Evolutionary conservation across 2,797 vertebrate species (phyloP), one percentile per base, ranked within the genome.

Genomic region (Prunella strophiata): DNA sequence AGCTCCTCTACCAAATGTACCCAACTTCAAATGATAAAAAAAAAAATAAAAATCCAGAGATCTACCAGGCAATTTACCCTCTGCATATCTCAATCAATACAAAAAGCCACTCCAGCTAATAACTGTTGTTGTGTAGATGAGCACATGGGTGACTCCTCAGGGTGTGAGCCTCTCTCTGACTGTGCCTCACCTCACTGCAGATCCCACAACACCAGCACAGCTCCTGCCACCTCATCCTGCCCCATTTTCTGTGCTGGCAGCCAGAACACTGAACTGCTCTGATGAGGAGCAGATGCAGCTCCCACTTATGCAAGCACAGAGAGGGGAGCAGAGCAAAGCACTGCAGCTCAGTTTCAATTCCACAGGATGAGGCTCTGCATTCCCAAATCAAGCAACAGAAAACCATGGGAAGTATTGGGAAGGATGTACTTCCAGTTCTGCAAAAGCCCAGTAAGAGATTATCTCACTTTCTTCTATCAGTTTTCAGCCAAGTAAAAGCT

Each of bases 401-500:
- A 82, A 34, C 0, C 3, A 9, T 9, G 1, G 4, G 2, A 34
- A 36, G 47, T 8, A 42, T 2, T 7, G 36, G 51, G 43, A 59
- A 8, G 45, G 67, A 71, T 52, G 48, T 11, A 42, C 34, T 61
- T 84, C 45, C 42, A 85, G 50, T 5, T 34, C 34, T 23, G 27
- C 29, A 63, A 57, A 83, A 89, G 15, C 40, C 87, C 85, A 45
- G 9, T 5, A 73, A 79, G 55, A 45, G 15, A 18, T 76, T 14
- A 27, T 43, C 72, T 88, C 54, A 27, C 36, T 73, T 38, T 83
- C 58, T 82, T 63, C 43, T 25, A 52, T 5, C 42, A 52, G 29
- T 27, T 62, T 88, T 51, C 84, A 92, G 45, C 29, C 51, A 45
- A 38, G 21, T 6, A 36, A 30, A n/a, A 1, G 1, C 42, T 43